Evolutionary conservation across 2,113 vertebrate species (phyloP).

Genomic region (Chauna torquata): DNA sequence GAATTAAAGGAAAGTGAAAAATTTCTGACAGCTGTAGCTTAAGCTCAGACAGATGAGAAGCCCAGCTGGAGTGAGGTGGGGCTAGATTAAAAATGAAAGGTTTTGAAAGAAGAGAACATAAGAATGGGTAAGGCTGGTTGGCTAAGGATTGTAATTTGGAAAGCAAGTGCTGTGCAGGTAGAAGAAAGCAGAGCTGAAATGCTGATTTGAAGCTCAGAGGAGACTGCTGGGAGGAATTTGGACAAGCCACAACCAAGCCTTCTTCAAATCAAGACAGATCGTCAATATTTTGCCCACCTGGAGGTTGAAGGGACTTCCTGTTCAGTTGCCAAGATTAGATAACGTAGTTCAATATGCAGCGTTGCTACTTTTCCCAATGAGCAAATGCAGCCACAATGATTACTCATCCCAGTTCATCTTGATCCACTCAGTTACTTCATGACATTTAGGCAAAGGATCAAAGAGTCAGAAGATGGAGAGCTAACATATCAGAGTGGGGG

Average conservation of each 20-base stretch:
- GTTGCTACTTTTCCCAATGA: not conserved
- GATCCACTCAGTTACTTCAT: constrained; percentile 13
- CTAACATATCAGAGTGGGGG: not conserved
- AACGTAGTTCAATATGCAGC: not conserved
- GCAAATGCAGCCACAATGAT: not conserved
- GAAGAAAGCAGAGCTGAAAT: constrained; percentile 1
- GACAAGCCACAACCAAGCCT: not conserved
- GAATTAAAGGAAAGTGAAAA: constrained; percentile 8
- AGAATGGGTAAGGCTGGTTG: not conserved
- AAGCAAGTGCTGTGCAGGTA: not conserved
- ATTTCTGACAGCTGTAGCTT: not conserved
- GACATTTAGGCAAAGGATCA: constrained; percentile 9
- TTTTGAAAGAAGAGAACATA: constrained; percentile 16
- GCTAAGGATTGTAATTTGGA: not conserved
- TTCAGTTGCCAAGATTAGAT: not conserved
- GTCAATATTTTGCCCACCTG: constrained; percentile 32
- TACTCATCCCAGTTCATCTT: constrained; percentile 1
- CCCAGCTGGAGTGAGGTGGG: constrained; percentile 15
- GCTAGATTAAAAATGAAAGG: not conserved
- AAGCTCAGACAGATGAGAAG: constrained; percentile 32
- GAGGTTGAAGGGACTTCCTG: not conserved
- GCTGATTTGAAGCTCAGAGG: not conserved
- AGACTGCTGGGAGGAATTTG: not conserved
- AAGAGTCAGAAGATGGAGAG: not conserved
- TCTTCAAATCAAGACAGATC: not conserved